phyloP scores from a whole-genome alignment of 2,113 vertebrate species.

The Passer montanus region DNA sequence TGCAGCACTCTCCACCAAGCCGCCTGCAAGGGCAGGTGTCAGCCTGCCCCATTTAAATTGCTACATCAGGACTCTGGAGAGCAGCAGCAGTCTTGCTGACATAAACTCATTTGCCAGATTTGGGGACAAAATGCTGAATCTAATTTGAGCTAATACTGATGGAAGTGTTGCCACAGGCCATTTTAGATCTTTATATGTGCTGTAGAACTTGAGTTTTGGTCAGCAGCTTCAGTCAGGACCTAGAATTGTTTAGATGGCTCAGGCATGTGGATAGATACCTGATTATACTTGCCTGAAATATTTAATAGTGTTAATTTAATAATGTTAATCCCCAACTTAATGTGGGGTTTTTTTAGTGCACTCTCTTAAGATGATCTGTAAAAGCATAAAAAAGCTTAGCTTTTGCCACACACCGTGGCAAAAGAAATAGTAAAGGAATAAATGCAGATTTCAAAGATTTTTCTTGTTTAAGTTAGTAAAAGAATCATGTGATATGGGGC shows the following conservation, averaged over 20 bases:
- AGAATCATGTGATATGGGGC: background rate
- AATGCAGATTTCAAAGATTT: background rate
- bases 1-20: background rate
- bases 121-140: background rate
- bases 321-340: background rate
- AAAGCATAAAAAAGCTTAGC: background rate
- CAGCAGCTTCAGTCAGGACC: background rate
- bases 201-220: background rate
- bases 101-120: background rate
- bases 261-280: background rate
- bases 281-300: background rate
- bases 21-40: background rate
- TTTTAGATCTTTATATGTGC: background rate
- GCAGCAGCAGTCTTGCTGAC: background rate
- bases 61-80: background rate
- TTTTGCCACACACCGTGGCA: background rate
- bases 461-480: background rate
- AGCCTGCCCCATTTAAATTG: background rate
- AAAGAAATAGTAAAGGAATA: conserved; percentile 6
- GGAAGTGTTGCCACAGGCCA: background rate
- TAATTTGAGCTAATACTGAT: background rate
- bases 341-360: background rate
- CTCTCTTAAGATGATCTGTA: background rate
- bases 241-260: background rate
- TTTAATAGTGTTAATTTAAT: background rate